Base-by-base conservation (phyloP, 2,888 invertebrate species). In the Argyresthia goedartella region DNA sequence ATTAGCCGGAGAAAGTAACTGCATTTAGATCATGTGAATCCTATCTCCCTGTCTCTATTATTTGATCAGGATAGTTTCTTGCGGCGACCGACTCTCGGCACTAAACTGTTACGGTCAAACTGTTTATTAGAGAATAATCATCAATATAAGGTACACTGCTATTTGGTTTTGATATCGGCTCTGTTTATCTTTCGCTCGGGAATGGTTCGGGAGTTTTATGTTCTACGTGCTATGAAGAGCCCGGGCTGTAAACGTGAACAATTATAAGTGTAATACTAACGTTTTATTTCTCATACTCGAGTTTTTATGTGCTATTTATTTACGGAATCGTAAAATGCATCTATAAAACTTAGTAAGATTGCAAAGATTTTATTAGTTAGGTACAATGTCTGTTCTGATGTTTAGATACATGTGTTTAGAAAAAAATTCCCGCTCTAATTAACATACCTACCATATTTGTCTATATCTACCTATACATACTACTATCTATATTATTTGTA, bases 91-190 rank as follows among this genome's bases (percentile, higher is more conserved):
- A 6, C 49, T 49, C 50, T 50, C 33, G 50, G 43, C 44, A 50
- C 13, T 50, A 50, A 50, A 50, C 42, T n/a, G 41, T 41, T 42
- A 50, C 41, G 44, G 9, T 34, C 8, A n/a, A 50, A 44, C 44
- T 44, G 68, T 78, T 84, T 84, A 84, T 79, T 77, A 73, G 64
- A 68, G 66, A 68, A 74, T 81, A 77, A 81, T 85, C 81, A 79
- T 78, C 66, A 70, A 68, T 66, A 71, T 71, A 69, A 76, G 73
- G 78, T 74, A 73, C 72, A 66, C 66, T 76, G 77, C 78, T 75
- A 76, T 76, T 71, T 66, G 64, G 70, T 66, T 74, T 71, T 69
- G 74, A 76, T 76, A 70, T n/a, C 66, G 69, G 70, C 72, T 61
- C 63, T 76, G 78, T 81, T 80, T 81, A 81, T 80, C 81, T 73